Evolutionary conservation across 35 echinoderm and acorn worm genomes (phyloP), one percentile per base, ranked within the genome.

Genomic region (Anneissia japonica): DNA sequence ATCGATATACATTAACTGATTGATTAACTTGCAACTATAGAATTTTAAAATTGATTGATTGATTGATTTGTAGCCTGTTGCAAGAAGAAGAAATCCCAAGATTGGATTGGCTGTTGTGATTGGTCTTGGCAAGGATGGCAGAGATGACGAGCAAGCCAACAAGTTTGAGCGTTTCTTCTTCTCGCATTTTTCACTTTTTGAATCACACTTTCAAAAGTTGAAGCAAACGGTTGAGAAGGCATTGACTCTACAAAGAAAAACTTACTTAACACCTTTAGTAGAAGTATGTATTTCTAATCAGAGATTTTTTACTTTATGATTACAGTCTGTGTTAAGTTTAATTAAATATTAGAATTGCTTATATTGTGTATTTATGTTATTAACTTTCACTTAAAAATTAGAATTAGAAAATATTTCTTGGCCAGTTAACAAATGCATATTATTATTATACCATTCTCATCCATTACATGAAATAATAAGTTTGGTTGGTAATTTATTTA

Each of bases 121-220:
- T 74, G 74, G 83, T 7, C 83, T 94, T 6, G 83, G 86, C 14
- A 92, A 93, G 34, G 86, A 85, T 32, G 76, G 45, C 30, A 74
- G 77, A 0, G 81, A 46, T n/a, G 77, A 81, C 21, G 38, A 30
- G 17, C 79, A 78, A 51, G 77, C 74, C 9, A 34, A 89, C 38
- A 81, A 94, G 78, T 99, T 94, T 86, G 77, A 91, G 74, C 77
- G 89, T 0, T 99, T 99, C 76, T 99, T 99, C 90, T 99, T 97
- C 90, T 99, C 96, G 13, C 96, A 99, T 81, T 99, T 94, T 84
- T 86, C 82, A 76, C 84, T 99, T 32, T 82, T 94, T 83, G 96
- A 99, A 73, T 84, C 84, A 35, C 96, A 94, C 86, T 99, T 99
- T 38, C 81, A 86, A 19, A 87, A 84, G 31, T 36, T 99, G 32